Conservation (phyloP, 1,140 invertebrate genomes). For the Yoshiicerus persimilis region DNA sequence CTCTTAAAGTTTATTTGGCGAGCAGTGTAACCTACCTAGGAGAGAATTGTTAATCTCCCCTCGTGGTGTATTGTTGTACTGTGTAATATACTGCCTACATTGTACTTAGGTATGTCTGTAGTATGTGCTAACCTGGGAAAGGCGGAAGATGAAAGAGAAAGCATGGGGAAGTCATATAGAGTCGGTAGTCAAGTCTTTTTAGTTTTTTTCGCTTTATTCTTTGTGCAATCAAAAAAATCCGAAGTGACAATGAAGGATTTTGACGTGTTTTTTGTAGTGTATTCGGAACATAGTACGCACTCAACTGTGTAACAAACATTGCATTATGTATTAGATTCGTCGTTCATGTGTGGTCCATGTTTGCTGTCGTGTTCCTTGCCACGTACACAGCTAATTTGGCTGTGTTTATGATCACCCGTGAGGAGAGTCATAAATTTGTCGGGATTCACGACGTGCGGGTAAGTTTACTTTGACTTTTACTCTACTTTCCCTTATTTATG, state of each 20-base stretch:
- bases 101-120: no score
- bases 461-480: conserved; percentile 27
- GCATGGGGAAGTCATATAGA: background rate
- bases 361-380: conserved; percentile 90
- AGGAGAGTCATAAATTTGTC: conserved; percentile 92
- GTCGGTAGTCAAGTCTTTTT: background rate
- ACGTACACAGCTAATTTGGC: conserved; percentile 97
- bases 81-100: no score
- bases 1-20: no score
- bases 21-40: no score
- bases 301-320: background rate
- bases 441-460: conserved; percentile 77
- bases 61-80: no score
- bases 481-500: conserved; percentile 22
- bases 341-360: conserved; percentile 97
- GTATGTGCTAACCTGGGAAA: background rate
- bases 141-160: background rate
- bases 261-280: background rate
- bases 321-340: conserved; percentile 69
- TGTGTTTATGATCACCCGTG: conserved; percentile 98
- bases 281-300: background rate
- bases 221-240: background rate
- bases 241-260: background rate
- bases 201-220: background rate
- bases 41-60: no score